phyloP scores from a whole-genome alignment of 2,888 invertebrate genomes.

The Lymantria dispar region DNA sequence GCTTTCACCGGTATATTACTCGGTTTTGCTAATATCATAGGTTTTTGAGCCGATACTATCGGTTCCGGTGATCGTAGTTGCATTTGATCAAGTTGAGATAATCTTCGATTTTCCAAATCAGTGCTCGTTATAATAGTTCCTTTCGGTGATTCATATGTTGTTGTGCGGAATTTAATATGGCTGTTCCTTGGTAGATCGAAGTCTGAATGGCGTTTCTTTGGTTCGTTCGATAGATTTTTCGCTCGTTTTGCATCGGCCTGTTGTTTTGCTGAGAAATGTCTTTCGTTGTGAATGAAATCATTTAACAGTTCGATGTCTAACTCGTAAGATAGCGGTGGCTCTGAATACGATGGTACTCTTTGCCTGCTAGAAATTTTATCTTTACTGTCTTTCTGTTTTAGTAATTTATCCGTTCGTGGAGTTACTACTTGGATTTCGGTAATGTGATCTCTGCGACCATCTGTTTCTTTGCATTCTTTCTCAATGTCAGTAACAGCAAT shows the following conservation, averaged over 20 bases:
- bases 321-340: constrained; percentile 67
- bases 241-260: constrained; percentile 64
- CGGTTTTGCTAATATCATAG: constrained; percentile 67
- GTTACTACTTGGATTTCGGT: constrained; percentile 89
- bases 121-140: constrained; percentile 79
- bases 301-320: constrained; percentile 70
- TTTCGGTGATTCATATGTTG: constrained; percentile 83
- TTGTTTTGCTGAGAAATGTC: constrained; percentile 69
- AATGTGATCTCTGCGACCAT: constrained; percentile 80
- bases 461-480: constrained; percentile 50
- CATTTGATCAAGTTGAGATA: constrained; percentile 80
- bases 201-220: constrained; percentile 78
- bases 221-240: constrained; percentile 61
- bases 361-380: constrained; percentile 69
- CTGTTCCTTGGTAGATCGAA: constrained; percentile 79
- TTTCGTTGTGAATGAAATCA: constrained; percentile 75
- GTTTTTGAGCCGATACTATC: constrained; percentile 49
- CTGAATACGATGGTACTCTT: constrained; percentile 58
- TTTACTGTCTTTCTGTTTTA: constrained; percentile 50
- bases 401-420: constrained; percentile 65
- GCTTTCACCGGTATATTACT: constrained; percentile 75
- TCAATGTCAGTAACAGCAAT: constrained; percentile 61
- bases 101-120: constrained; percentile 79
- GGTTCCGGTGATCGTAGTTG: constrained; percentile 57
- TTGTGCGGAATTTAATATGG: constrained; percentile 84